A percentile compares a stretch with the other conserved stretches of the same genome.
Evolutionary conservation across 1,140 invertebrate species (phyloP).

Genomic region (Dufourea novaeangliae): DNA sequence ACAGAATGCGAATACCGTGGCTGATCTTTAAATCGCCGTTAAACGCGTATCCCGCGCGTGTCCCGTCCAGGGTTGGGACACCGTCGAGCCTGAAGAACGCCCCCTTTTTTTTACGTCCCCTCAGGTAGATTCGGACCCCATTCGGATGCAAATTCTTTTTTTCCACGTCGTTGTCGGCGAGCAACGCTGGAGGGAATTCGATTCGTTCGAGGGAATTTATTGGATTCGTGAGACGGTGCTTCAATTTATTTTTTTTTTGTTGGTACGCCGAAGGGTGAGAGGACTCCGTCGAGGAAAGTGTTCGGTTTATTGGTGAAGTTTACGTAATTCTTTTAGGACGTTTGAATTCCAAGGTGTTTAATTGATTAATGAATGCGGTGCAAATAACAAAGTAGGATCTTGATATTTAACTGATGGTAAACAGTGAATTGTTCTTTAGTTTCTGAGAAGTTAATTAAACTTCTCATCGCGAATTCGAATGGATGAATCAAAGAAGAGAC

Average conservation of each 20-base stretch:
- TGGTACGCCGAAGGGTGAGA: no score
- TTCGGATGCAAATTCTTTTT: slow-evolving; percentile 44
- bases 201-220: slow-evolving; percentile 24
- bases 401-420: no score
- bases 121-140: neutral
- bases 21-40: slow-evolving; percentile 24
- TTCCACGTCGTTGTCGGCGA: neutral
- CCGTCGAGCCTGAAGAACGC: neutral
- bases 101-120: neutral
- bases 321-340: no score
- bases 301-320: no score
- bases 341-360: no score
- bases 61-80: no score
- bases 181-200: slow-evolving; percentile 24
- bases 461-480: no score
- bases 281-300: neutral
- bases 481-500: neutral
- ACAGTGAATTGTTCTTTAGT: no score
- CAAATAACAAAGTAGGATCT: no score
- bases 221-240: no score
- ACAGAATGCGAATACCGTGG: neutral
- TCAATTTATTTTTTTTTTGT: neutral
- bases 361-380: no score
- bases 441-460: no score
- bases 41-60: slow-evolving; percentile 26